These are phyloP conservation scores for Gorsachius magnificus DNA, from an alignment of 2,797 vertebrate species.

Conservation along the genomic window DNA sequence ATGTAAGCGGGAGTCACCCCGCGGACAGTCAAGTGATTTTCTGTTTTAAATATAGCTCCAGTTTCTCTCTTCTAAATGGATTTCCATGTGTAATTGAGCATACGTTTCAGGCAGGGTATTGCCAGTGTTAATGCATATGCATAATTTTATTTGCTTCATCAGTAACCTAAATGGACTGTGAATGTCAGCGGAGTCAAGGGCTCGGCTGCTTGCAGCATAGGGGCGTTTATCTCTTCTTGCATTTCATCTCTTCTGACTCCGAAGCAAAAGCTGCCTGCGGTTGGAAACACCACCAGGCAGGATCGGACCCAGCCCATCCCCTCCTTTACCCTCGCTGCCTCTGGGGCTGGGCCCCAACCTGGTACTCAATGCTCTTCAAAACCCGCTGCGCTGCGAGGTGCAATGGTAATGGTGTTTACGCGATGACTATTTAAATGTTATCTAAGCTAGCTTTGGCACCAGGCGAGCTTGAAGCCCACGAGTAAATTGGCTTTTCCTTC, in stretches of 20 bases:
- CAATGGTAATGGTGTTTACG: rapidly evolving
- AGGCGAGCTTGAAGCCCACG: not conserved
- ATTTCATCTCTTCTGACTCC: not conserved
- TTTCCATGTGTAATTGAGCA: slow-evolving; percentile 37
- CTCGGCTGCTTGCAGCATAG: not conserved
- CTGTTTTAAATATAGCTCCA: not conserved
- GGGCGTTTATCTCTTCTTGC: not conserved
- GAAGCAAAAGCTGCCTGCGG: not conserved
- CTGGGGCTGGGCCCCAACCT: rapidly evolving
- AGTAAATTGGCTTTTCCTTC: not conserved
- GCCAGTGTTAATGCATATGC: not conserved
- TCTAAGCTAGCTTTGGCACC: not conserved
- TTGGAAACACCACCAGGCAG: not conserved
- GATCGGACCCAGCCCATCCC: not conserved
- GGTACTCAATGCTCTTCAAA: not conserved
- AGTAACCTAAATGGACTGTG: slow-evolving; percentile 42
- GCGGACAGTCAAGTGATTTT: not conserved
- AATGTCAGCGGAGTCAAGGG: slow-evolving; percentile 23
- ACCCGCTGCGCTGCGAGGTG: rapidly evolving
- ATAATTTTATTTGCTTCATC: slow-evolving; percentile 33
- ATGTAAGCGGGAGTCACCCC: not conserved
- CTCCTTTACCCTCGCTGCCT: rapidly evolving
- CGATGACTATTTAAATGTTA: rapidly evolving
- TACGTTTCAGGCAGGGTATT: not conserved
- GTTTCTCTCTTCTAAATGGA: slow-evolving; percentile 1